phyloP scores from a whole-genome alignment of 1,140 invertebrate genomes.

The Thalassaphorura encarpata region DNA sequence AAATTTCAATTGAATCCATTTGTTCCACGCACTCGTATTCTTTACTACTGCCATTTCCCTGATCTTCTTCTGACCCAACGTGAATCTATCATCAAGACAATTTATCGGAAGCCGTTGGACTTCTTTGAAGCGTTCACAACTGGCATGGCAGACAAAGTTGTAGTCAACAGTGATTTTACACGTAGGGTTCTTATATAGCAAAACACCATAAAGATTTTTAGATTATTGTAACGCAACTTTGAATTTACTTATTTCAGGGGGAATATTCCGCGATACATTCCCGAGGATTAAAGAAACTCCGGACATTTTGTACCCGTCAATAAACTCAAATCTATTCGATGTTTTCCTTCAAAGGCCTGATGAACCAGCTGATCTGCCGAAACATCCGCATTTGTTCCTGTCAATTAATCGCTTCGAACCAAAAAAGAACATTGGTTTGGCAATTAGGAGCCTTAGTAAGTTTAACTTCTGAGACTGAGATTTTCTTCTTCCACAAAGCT shows the following conservation, averaged over 20 bases:
- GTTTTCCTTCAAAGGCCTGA: slow-evolving; percentile 40
- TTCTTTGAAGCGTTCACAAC: slow-evolving; percentile 86
- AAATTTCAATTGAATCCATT: slow-evolving; percentile 52
- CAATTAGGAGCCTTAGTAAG: slow-evolving; percentile 65
- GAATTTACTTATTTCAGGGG: slow-evolving; percentile 41
- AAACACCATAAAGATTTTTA: not conserved
- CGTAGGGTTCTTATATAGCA: slow-evolving; percentile 35
- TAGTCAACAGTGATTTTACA: slow-evolving; percentile 94
- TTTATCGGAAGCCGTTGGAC: slow-evolving; percentile 84
- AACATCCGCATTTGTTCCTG: slow-evolving; percentile 57
- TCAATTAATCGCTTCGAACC: slow-evolving; percentile 96
- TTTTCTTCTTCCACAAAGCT: too few species aligned
- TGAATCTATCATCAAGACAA: slow-evolving; percentile 55
- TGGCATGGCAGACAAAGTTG: slow-evolving; percentile 66
- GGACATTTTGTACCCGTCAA: slow-evolving; percentile 86
- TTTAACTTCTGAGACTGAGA: slow-evolving; percentile 36
- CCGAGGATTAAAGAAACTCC: slow-evolving; percentile 53
- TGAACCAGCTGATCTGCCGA: not conserved
- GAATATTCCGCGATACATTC: slow-evolving; percentile 78
- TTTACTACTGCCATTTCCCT: slow-evolving; percentile 98
- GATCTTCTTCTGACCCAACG: slow-evolving; percentile 74
- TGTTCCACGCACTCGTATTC: slow-evolving; percentile 51
- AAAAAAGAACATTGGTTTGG: slow-evolving; percentile 86
- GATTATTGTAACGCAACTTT: not conserved
- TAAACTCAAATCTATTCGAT: slow-evolving; percentile 70